Evolutionary conservation across 2,113 vertebrate genomes (phyloP).

Genomic region (Abramis brama): DNA sequence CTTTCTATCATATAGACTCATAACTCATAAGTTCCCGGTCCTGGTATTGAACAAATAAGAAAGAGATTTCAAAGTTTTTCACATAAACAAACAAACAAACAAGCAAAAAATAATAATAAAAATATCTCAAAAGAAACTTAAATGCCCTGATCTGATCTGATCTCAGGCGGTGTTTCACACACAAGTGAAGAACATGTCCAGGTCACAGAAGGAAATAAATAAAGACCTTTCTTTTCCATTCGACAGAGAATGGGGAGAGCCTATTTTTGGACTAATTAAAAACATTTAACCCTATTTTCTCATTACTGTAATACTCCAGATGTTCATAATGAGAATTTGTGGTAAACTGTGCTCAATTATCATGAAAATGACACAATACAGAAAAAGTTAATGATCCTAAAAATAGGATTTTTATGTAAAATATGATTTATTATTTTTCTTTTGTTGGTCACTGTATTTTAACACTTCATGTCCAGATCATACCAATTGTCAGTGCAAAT

Average conservation of each 20-base stretch:
- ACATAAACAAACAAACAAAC: neutral
- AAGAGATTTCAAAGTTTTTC: neutral
- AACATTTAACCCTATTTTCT: neutral
- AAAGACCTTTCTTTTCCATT: neutral
- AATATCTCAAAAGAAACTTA: neutral
- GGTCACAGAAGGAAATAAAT: neutral
- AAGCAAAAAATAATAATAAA: neutral
- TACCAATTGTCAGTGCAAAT: neutral
- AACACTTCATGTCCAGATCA: conserved; percentile 29
- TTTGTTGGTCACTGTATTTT: neutral
- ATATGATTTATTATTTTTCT: no score
- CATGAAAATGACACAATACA: neutral
- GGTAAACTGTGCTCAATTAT: neutral
- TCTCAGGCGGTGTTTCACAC: neutral
- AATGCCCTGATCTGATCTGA: neutral
- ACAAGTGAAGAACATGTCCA: neutral
- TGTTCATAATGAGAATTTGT: neutral
- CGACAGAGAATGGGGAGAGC: neutral
- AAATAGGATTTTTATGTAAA: neutral
- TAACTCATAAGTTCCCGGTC: neutral
- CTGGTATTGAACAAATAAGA: neutral
- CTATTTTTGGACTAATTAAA: neutral
- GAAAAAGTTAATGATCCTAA: neutral
- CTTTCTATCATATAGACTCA: no score
- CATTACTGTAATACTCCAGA: neutral